Base-by-base conservation (phyloP, 2,888 invertebrate genomes). In the Schizotus pectinicornis region DNA sequence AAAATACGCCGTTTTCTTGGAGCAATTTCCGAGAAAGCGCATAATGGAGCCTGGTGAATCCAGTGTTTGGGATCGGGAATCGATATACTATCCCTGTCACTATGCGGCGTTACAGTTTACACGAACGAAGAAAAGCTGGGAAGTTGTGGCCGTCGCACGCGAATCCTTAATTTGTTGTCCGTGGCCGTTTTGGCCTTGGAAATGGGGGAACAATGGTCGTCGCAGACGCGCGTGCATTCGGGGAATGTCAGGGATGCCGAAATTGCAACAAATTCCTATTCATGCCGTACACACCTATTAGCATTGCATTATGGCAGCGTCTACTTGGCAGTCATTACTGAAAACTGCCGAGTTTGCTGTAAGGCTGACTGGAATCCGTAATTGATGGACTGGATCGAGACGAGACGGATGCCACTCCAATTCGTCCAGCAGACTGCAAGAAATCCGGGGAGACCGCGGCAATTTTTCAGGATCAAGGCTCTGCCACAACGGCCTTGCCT, bases 241-340 rank as follows among this genome's bases (percentile, higher is more conserved):
- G 63, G 56, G 64, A 69, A 67, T 66, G 69, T 70, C 62, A 65
- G 64, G 57, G 66, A 72, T 71, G 70, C 67, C 70, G 67, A 71
- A 72, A 69, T 67, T 71, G 70, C 67, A 69, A 64, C 64, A 62
- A 65, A 67, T 64, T 64, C 53, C 47, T 50, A 60, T 56, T 54
- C 58, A 36, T 64, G 55, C 59, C 61, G 50, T 59, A 56, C 55
- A 60, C 56, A 52, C 52, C 51, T 47, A 65, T 65, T 65, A 62
- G 51, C 62, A 65, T 65, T 61, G 56, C 53, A 56, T 63, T 65
- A 63, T 62, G 58, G 63, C 57, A 47, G 33, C 60, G 63, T 60
- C 61, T 62, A 55, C 61, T 59, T 63, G 49, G 45, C 59, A 59
- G 56, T 61, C 56, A 61, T 54, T 59, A 63, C 56, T 61, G 45